These are phyloP conservation scores for Oophaga sylvatica DNA, from an alignment of 2,797 vertebrate genomes.

Conservation along the genomic window DNA sequence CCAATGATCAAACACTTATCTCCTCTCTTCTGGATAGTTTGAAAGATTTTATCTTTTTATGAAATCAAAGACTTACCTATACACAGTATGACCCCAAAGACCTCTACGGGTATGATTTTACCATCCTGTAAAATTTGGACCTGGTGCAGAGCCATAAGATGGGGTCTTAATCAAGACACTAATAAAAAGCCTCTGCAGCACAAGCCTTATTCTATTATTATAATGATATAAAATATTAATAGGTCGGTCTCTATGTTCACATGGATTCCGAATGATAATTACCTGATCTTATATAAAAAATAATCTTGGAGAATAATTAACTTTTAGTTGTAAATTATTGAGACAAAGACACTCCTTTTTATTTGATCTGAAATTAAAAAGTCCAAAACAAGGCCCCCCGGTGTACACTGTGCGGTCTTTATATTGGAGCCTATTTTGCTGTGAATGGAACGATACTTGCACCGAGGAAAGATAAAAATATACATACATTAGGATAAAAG, in stretches of 20 bases:
- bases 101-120: not conserved
- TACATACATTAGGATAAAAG: slow-evolving; percentile 16
- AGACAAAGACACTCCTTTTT: not conserved
- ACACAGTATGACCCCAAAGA: not conserved
- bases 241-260: not conserved
- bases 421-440: not conserved
- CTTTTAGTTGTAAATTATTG: slow-evolving; percentile 12
- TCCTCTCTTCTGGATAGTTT: too few relatives aligned
- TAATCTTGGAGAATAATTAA: not conserved
- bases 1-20: too few relatives aligned
- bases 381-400: not conserved
- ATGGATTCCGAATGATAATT: not conserved
- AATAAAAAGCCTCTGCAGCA: not conserved
- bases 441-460: not conserved
- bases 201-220: not conserved
- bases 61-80: not conserved
- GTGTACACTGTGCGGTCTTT: not conserved
- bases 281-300: not conserved
- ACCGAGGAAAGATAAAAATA: not conserved
- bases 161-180: not conserved
- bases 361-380: not conserved
- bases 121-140: not conserved
- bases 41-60: too few relatives aligned
- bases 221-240: not conserved
- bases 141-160: not conserved